Evolutionary conservation across 2,797 vertebrate genomes (phyloP), one percentile per base, ranked within the genome.

Genomic region (Coregonus sp.): DNA sequence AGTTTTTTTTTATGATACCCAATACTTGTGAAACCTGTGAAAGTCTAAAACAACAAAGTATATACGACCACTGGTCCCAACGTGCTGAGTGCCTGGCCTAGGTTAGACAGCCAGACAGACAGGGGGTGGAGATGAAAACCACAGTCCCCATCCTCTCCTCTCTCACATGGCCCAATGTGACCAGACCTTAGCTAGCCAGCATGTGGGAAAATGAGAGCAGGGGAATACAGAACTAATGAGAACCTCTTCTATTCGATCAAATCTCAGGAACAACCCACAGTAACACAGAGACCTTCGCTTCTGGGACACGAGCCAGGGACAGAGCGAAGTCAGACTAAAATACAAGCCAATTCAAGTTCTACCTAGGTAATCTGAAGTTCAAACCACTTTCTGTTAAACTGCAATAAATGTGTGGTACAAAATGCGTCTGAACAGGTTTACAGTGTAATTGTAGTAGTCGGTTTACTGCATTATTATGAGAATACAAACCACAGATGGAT

Each of bases 161-260:
- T 54, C n/a, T 9, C n/a, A 61, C n/a, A 61, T 33, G 63, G 9
- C 12, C 63, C 63, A 16, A 33, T 56, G 54, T 5, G 16, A 18
- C 54, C 54, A 56, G 54, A 15, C 54, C 54, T 56, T 16, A 56
- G 40, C 54, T n/a, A 56, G 54, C 54, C 54, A 15, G 54, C 54
- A 56, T 56, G 16, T 56, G 16, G 54, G 54, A 56, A 56, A 15
- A 56, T 15, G 18, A 2, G 15, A 47, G 40, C 40, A 11, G 40
- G 40, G 40, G 40, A 47, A 33, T 67, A 67, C 31, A 31, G 4
- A 18, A 80, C 86, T 74, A 67, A 67, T 67, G 15, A 67, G 29
- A 33, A 67, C 65, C 65, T 11, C 4, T 35, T 67, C 40, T 47
- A 47, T 47, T 66, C 63, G 16, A 31, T 67, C 29, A 67, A 67